Percentiles rank a stretch among this genome's conserved stretches.
These are phyloP conservation scores for Quadroppia sp. DNA, from an alignment of 2,888 invertebrate species.

Conservation along the genomic window DNA sequence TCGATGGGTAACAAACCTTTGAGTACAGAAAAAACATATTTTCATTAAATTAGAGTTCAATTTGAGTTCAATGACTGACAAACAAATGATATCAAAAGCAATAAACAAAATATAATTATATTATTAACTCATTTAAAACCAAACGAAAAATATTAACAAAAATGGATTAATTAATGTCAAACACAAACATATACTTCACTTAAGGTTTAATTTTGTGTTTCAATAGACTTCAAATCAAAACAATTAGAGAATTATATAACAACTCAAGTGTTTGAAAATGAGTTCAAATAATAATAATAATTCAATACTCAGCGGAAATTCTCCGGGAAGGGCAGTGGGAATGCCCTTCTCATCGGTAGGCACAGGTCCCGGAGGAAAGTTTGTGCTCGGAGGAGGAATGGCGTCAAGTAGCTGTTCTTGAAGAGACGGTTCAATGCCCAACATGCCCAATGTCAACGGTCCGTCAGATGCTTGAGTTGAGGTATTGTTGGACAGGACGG, in stretches of 20 bases:
- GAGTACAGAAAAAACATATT: neutral
- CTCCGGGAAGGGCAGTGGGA: slow-evolving; percentile 21
- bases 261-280: too few species aligned
- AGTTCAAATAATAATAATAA: neutral
- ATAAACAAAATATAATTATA: neutral
- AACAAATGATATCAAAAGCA: neutral
- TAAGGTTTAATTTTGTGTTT: neutral
- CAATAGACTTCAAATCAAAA: too few species aligned
- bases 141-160: too few species aligned
- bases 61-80: slow-evolving; percentile 8
- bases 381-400: slow-evolving; percentile 20
- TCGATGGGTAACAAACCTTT: slow-evolving; percentile 16
- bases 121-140: too few species aligned
- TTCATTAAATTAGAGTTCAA: neutral
- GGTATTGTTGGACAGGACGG: neutral
- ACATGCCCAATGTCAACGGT: neutral
- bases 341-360: slow-evolving; percentile 9
- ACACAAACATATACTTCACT: neutral
- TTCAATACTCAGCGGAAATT: slow-evolving; percentile 28
- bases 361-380: slow-evolving; percentile 21
- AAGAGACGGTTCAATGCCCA: neutral
- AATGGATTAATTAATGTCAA: too few species aligned
- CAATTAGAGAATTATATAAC: too few species aligned
- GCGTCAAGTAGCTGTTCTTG: slow-evolving; percentile 16
- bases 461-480: neutral